A percentile compares a stretch with the other conserved stretches of the same genome.
Evolutionary conservation across 2,113 vertebrate species (phyloP).

Genomic region (Triplophysa siluroides): DNA sequence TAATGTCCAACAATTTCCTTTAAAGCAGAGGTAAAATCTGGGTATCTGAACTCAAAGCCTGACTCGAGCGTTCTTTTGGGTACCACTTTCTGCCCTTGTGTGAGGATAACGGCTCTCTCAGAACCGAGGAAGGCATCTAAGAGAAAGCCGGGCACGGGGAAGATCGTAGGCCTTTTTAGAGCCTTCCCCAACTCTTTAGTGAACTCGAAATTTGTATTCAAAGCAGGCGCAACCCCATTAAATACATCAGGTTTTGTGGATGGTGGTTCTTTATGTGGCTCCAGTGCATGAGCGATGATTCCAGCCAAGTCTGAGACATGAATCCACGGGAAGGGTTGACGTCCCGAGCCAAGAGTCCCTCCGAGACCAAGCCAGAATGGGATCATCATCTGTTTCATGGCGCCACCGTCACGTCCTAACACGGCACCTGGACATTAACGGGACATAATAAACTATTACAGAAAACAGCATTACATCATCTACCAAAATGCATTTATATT

Average conservation of each 20-base stretch:
- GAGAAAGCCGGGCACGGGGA: conserved; percentile 78
- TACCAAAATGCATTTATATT: not conserved
- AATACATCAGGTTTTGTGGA: conserved; percentile 68
- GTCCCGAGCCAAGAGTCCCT: conserved; percentile 85
- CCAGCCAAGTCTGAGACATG: conserved; percentile 81
- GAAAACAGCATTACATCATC: not conserved
- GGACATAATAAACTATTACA: not conserved
- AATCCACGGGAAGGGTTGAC: conserved; percentile 94
- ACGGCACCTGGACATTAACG: conserved; percentile 77
- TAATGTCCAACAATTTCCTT: conserved; percentile 72
- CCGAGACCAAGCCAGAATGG: conserved; percentile 91
- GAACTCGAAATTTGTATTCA: conserved; percentile 79
- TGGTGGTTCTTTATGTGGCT: conserved; percentile 55
- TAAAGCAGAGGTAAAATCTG: conserved; percentile 81
- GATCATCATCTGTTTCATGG: conserved; percentile 84
- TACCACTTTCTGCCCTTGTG: conserved; percentile 85
- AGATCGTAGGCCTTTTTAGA: conserved; percentile 80
- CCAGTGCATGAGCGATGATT: conserved; percentile 80
- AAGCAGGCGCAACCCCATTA: conserved; percentile 84
- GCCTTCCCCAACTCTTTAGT: conserved; percentile 77
- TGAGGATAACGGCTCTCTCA: conserved; percentile 81
- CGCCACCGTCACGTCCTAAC: conserved; percentile 85
- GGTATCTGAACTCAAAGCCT: conserved; percentile 83
- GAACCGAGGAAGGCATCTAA: conserved; percentile 77
- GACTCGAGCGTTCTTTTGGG: conserved; percentile 82